These are phyloP conservation scores for Trimorus sp. DNA, from an alignment of 2,888 invertebrate species.

Conservation along the genomic window DNA sequence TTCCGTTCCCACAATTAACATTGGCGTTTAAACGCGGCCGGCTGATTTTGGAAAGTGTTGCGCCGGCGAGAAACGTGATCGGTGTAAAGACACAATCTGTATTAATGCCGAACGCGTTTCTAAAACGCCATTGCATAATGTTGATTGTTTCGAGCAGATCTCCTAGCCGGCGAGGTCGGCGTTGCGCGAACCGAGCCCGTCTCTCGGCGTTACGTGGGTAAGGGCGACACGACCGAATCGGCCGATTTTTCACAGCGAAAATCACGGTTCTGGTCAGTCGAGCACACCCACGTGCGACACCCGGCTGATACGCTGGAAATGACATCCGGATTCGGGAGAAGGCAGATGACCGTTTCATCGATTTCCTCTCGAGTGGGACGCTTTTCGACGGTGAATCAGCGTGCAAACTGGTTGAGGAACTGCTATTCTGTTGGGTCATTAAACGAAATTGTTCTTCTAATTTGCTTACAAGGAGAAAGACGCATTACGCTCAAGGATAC, in stretches of 20 bases:
- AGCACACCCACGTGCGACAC: too few species aligned
- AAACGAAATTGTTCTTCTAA: constrained; percentile 3
- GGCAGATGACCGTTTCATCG: too few species aligned
- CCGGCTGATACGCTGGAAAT: too few species aligned
- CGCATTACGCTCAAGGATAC: background rate
- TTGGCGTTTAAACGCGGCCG: constrained; percentile 33
- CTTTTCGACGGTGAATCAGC: too few species aligned
- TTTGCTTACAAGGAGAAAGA: too few species aligned
- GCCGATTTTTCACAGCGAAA: constrained; percentile 58
- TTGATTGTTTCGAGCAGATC: constrained; percentile 77
- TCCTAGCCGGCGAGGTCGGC: constrained; percentile 67
- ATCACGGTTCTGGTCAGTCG: background rate
- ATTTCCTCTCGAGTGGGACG: too few species aligned
- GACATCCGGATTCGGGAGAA: too few species aligned
- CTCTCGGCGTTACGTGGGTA: constrained; percentile 72
- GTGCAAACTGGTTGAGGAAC: too few species aligned
- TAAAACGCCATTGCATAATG: constrained; percentile 74
- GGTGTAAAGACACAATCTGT: constrained; percentile 54
- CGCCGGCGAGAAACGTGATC: constrained; percentile 55
- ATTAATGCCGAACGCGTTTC: constrained; percentile 70
- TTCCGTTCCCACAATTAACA: constrained; percentile 57
- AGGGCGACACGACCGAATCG: constrained; percentile 73
- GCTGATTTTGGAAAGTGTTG: constrained; percentile 59
- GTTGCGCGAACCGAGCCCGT: constrained; percentile 64
- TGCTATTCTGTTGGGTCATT: background rate